Percentiles rank a stretch among this genome's conserved stretches.
These are phyloP conservation scores for Portunus trituberculatus DNA, from an alignment of 1,140 invertebrate genomes.

Conservation along the genomic window DNA sequence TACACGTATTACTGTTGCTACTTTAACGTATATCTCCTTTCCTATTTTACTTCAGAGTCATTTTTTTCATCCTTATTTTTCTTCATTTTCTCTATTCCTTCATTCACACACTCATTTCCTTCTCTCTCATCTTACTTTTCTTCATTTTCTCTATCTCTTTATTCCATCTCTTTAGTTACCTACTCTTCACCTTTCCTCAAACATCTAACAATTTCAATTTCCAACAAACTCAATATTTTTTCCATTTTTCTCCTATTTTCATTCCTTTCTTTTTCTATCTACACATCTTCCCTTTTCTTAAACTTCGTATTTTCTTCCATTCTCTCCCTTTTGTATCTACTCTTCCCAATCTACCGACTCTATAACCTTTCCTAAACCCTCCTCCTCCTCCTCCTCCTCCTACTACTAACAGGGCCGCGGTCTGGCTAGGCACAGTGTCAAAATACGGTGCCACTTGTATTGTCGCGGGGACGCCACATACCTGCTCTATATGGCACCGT, in stretches of 20 bases:
- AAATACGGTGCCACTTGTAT: slow-evolving; percentile 61
- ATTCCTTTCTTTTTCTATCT: background rate
- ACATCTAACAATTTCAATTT: too few relatives aligned
- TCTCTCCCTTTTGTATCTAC: background rate
- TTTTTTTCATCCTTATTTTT: background rate
- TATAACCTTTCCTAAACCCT: background rate
- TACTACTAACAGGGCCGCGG: slow-evolving; percentile 37
- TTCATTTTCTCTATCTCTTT: background rate
- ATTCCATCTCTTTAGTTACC: background rate
- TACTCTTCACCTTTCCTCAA: too few relatives aligned
- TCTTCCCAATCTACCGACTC: background rate
- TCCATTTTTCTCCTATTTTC: background rate
- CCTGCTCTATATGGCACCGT: slow-evolving; percentile 54
- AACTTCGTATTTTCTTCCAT: background rate
- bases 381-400: background rate
- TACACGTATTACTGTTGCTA: background rate
- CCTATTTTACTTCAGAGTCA: background rate
- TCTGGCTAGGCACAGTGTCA: slow-evolving; percentile 62
- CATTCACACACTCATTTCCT: background rate
- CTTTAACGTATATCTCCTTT: background rate
- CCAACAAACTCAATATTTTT: too few relatives aligned
- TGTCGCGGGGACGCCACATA: slow-evolving; percentile 54
- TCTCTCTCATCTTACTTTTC: background rate
- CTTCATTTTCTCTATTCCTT: background rate
- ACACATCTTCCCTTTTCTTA: background rate